Evolutionary conservation across 2,888 invertebrate genomes (phyloP).

Genomic region (Disparrhopalites patrizii): DNA sequence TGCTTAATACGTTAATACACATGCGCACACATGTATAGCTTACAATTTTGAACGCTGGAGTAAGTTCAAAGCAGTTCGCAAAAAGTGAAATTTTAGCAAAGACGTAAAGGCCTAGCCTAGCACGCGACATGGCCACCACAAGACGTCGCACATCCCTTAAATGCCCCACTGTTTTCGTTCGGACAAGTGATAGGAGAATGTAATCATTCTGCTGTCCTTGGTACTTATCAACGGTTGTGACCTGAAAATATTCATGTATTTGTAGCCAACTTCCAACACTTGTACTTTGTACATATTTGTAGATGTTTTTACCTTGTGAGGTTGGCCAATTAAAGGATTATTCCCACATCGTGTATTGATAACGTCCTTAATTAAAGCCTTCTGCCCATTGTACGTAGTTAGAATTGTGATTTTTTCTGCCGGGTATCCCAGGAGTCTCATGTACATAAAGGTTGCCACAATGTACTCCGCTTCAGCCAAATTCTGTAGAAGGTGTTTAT

Average conservation of each 20-base stretch:
- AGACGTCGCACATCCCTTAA: constrained; percentile 91
- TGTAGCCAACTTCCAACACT: no score
- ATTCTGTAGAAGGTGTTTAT: constrained; percentile 57
- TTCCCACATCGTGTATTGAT: constrained; percentile 87
- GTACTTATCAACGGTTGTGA: constrained; percentile 97
- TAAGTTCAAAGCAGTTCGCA: constrained; percentile 93
- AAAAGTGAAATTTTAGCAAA: constrained; percentile 91
- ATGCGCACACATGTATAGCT: constrained; percentile 28
- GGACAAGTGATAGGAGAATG: constrained; percentile 89
- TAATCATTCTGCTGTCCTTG: constrained; percentile 99
- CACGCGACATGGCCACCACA: constrained; percentile 97
- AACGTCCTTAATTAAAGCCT: constrained; percentile 93
- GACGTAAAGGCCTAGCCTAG: constrained; percentile 91
- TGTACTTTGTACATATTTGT: no score
- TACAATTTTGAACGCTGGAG: constrained; percentile 89
- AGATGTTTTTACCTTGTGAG: constrained; percentile 66
- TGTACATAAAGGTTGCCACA: constrained; percentile 96
- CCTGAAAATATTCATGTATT: constrained; percentile 57
- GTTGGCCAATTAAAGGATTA: constrained; percentile 91
- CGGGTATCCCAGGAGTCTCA: constrained; percentile 94
- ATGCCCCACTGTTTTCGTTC: constrained; percentile 97
- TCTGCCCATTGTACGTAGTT: constrained; percentile 99
- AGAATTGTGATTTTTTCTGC: constrained; percentile 94
- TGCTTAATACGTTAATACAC: not conserved
- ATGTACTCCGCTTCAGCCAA: constrained; percentile 89